Percentiles rank a stretch among this genome's conserved stretches.
Evolutionary conservation across 2,797 vertebrate genomes (phyloP).

Genomic region (Anguilla obscura): DNA sequence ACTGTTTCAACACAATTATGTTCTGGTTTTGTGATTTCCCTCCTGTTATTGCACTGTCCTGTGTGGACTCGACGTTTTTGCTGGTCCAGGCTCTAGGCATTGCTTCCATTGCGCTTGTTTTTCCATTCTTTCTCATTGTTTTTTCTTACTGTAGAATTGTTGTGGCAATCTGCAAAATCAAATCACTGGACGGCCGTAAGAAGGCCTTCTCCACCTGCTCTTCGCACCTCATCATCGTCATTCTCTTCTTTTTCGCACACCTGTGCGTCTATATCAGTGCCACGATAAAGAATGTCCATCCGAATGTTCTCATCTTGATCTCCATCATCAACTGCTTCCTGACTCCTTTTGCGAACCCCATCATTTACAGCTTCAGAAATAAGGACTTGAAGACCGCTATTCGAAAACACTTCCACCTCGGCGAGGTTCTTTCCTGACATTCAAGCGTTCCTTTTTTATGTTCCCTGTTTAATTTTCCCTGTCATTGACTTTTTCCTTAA

Average conservation of each 20-base stretch:
- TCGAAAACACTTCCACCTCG: background rate
- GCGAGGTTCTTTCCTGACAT: background rate
- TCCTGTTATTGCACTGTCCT: constrained; percentile 23
- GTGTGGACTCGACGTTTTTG: constrained; percentile 2
- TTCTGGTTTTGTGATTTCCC: constrained; percentile 27
- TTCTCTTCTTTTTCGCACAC: background rate
- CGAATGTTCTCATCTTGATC: constrained; percentile 1
- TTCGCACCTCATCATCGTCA: background rate
- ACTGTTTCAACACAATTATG: background rate
- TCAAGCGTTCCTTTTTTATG: no score
- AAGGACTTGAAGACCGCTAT: background rate
- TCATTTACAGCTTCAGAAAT: constrained; percentile 3
- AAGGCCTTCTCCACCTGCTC: constrained; percentile 5
- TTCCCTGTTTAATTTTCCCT: no score
- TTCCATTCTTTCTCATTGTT: background rate
- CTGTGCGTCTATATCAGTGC: background rate
- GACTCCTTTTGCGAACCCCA: background rate
- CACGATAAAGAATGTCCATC: background rate
- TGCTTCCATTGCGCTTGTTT: background rate
- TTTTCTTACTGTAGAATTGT: constrained; percentile 19
- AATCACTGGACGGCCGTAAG: background rate
- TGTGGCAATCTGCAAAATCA: background rate
- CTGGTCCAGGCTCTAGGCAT: background rate
- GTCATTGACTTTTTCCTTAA: no score
- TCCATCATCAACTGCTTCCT: constrained; percentile 2